Evolutionary conservation across 2,888 invertebrate genomes (phyloP), one percentile per base, ranked within the genome.

Genomic region (Hemithea aestivaria): DNA sequence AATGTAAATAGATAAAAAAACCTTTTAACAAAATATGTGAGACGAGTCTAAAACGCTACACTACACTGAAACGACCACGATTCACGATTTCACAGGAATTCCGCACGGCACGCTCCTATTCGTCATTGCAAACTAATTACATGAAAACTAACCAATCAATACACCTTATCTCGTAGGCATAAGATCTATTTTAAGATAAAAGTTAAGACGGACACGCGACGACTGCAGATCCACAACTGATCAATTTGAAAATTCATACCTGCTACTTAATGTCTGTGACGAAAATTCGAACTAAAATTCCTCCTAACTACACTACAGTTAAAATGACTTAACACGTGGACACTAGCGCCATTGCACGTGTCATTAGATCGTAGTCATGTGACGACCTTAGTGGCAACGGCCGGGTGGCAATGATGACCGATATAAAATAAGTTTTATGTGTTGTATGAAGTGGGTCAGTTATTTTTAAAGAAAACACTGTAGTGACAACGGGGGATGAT

Each of bases 81-180:
- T 58, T 57, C 64, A 71, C 74, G 65, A 77, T 77, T 74, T 77
- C 74, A 74, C 65, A 74, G 74, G 68, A 76, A 79, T 79, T 80
- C 79, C 73, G 67, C 78, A 76, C 73, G 69, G 62, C 75, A 74
- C 73, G 70, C 62, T 64, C 66, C 64, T 61, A 74, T 78, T 73
- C 76, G 76, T 80, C 77, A 73, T 69, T 66, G 75, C 71, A 66
- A 58, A 66, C 62, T 73, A 75, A 75, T 83, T 81, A 78, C 69
- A 58, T 59, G 45, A 58, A 61, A 51, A 45, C 25, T 33, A 24
- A 53, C 47, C 51, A 58, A 11, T 10, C 1, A 9, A 39, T 46
- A 59, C n/a, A 57, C 58, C 42, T 49, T 60, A 55, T 46, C 34
- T 7, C 46, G 0, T 33, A 26, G 51, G 56, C 43, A 47, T 45